Evolutionary conservation across 2,113 vertebrate genomes (phyloP).

Genomic region (Lampris megalopsis): DNA sequence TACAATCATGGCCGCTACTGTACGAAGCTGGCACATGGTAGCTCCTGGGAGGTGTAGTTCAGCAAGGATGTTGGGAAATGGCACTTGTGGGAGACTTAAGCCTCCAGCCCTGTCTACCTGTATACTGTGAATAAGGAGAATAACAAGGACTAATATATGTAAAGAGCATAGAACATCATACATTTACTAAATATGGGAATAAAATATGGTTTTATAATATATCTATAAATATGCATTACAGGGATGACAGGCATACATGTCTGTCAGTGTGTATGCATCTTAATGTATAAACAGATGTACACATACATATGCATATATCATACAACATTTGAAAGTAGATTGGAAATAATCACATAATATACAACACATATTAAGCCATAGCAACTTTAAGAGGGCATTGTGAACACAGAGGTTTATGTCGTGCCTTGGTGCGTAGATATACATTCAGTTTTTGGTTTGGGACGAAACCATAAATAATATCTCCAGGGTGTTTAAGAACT

Average conservation of each 20-base stretch:
- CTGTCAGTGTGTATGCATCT: conserved; percentile 61
- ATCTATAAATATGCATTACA: conserved; percentile 77
- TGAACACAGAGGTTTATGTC: conserved; percentile 33
- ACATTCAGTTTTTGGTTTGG: conserved; percentile 74
- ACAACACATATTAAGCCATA: conserved; percentile 67
- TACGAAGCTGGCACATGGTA: conserved; percentile 44
- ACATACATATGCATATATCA: conserved; percentile 74
- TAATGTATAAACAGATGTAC: conserved; percentile 78
- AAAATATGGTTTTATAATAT: conserved; percentile 76
- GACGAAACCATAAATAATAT: conserved; percentile 46
- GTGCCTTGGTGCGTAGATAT: conserved; percentile 65
- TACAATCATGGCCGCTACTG: conserved; percentile 65
- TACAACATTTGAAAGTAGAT: conserved; percentile 68
- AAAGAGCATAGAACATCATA: conserved; percentile 66
- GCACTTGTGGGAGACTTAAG: conserved; percentile 78
- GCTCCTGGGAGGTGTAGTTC: conserved; percentile 48
- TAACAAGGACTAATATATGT: conserved; percentile 53
- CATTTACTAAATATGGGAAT: conserved; percentile 75
- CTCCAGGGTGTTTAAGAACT: conserved; percentile 42
- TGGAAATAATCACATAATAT: conserved; percentile 77
- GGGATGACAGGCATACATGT: conserved; percentile 55
- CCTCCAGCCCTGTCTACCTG: conserved; percentile 73
- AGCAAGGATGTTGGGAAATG: conserved; percentile 72
- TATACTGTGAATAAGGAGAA: conserved; percentile 57
- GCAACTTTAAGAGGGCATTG: conserved; percentile 31